A percentile compares a stretch with the other conserved stretches of the same genome.
Evolutionary conservation across 2,113 vertebrate species (phyloP).

Genomic region (Pangasianodon gigas): DNA sequence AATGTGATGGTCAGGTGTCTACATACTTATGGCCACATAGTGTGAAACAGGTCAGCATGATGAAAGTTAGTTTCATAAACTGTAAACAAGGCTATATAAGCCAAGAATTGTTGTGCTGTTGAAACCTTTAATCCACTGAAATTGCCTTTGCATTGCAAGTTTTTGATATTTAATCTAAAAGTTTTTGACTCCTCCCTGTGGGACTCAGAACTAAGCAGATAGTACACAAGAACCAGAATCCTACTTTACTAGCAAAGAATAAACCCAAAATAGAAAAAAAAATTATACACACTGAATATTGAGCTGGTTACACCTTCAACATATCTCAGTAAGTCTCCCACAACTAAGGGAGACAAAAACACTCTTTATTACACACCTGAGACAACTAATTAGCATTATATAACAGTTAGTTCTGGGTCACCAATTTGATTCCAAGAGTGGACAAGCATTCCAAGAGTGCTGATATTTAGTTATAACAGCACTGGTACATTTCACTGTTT

Average conservation of each 20-base stretch:
- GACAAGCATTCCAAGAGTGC: too few species aligned
- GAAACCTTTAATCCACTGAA: slow-evolving; percentile 1
- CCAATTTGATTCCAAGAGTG: too few species aligned
- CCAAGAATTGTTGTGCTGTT: not conserved
- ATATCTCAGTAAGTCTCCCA: not conserved
- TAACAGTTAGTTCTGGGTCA: too few species aligned
- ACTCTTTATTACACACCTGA: too few species aligned
- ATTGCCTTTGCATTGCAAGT: not conserved
- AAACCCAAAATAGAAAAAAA: not conserved
- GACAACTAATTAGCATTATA: too few species aligned
- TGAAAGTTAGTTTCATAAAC: not conserved
- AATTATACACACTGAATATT: not conserved
- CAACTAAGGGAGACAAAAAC: too few species aligned
- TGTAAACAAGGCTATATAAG: not conserved
- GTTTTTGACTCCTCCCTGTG: too few species aligned
- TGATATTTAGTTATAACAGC: too few species aligned
- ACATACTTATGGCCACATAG: too few species aligned
- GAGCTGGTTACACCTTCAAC: not conserved
- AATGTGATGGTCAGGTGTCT: too few species aligned
- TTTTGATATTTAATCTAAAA: not conserved
- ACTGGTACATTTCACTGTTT: too few species aligned
- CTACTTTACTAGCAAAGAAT: not conserved
- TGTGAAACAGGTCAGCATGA: slow-evolving; percentile 26
- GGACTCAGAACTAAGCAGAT: too few species aligned
- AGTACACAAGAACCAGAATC: not conserved